These are phyloP conservation scores for Apotomis capreana DNA, from an alignment of 2,888 invertebrate genomes.

Conservation along the genomic window DNA sequence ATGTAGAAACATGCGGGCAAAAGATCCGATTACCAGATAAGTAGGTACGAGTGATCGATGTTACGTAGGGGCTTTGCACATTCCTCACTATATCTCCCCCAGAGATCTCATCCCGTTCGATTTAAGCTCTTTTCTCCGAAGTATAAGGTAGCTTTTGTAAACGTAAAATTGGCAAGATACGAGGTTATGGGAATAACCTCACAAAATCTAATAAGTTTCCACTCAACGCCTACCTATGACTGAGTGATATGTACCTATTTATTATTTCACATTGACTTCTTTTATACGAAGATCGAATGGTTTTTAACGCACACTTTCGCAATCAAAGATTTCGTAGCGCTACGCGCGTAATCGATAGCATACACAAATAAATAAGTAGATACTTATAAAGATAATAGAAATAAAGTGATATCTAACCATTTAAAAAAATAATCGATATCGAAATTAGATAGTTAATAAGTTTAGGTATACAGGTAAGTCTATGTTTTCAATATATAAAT, in stretches of 20 bases:
- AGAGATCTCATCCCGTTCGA: neutral
- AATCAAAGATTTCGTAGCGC: neutral
- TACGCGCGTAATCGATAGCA: no score
- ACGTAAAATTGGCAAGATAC: neutral
- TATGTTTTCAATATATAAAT: no score
- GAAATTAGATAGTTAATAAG: no score
- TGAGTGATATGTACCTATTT: no score
- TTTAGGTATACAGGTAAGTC: no score
- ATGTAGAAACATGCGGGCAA: constrained; percentile 53
- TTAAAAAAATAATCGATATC: no score
- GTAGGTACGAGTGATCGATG: constrained; percentile 52
- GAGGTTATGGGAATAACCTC: neutral
- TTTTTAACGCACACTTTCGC: no score
- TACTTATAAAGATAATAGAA: no score
- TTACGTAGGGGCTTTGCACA: constrained; percentile 27
- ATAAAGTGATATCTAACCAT: no score
- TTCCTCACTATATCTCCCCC: neutral
- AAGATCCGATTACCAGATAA: constrained; percentile 56
- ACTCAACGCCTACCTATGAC: neutral
- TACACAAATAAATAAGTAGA: no score
- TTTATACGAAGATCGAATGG: no score
- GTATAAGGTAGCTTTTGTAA: neutral
- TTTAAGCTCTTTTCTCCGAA: neutral
- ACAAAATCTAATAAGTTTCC: neutral
- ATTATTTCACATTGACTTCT: neutral